Evolutionary conservation across 2,797 vertebrate genomes (phyloP).

Genomic region (Crocodylus rhombifer): DNA sequence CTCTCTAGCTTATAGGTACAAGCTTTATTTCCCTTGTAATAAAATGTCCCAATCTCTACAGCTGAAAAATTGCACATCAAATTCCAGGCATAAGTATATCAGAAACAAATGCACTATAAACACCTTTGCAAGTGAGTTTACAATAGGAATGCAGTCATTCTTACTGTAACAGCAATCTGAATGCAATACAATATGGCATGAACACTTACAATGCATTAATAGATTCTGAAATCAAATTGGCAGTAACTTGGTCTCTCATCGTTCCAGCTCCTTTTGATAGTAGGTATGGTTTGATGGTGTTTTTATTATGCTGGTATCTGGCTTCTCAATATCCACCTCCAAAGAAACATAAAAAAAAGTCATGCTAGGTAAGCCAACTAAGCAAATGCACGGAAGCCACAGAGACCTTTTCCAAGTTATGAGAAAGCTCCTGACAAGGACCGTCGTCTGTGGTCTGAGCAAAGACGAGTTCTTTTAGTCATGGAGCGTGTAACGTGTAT

Average conservation of each 20-base stretch:
- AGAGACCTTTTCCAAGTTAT: background rate
- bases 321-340: background rate
- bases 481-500: background rate
- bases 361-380: no score
- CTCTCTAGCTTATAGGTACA: background rate
- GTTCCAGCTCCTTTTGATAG: rapidly evolving
- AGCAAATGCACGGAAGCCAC: no score
- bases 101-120: constrained; percentile 55
- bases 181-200: background rate
- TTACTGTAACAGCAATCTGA: background rate
- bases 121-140: constrained; percentile 33
- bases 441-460: background rate
- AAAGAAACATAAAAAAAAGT: background rate
- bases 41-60: constrained; percentile 4
- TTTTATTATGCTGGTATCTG: rapidly evolving
- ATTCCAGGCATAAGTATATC: constrained; percentile 47
- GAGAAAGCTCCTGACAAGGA: background rate
- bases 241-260: background rate
- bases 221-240: background rate
- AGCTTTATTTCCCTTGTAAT: constrained; percentile 27
- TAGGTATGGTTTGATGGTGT: background rate
- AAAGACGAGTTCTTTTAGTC: background rate
- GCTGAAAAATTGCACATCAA: background rate
- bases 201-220: background rate
- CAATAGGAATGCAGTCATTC: background rate